Conservation (phyloP, 1,140 invertebrate species). For the Drosophila obscura region DNA sequence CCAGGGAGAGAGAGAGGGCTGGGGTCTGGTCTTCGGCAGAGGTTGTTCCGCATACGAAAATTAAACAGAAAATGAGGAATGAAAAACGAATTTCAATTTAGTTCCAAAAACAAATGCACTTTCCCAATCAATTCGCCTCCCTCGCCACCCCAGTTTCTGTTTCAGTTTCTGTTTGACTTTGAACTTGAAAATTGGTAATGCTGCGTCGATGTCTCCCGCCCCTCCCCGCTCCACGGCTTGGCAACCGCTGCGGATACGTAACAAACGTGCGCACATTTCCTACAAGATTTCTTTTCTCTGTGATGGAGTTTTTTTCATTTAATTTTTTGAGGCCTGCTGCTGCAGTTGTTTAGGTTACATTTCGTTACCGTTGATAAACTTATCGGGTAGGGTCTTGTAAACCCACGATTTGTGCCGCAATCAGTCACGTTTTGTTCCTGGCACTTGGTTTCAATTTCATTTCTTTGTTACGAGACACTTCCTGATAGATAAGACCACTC, state of each 20-base stretch:
- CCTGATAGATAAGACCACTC: too few relatives aligned
- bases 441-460: too few relatives aligned
- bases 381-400: neutral
- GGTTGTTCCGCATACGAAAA: slow-evolving; percentile 33
- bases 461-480: too few relatives aligned
- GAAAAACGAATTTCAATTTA: slow-evolving; percentile 17
- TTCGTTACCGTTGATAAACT: neutral
- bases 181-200: slow-evolving; percentile 32
- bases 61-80: neutral
- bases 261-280: neutral
- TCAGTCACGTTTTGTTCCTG: too few relatives aligned
- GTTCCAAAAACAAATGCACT: neutral
- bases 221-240: neutral
- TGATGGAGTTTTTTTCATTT: neutral
- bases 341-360: neutral
- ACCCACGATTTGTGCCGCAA: too few relatives aligned
- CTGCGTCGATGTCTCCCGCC: neutral
- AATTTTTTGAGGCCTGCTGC: neutral
- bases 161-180: slow-evolving; percentile 28
- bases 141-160: neutral
- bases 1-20: too few relatives aligned
- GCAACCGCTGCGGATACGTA: slow-evolving; percentile 32
- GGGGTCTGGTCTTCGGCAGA: neutral
- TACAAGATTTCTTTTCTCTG: neutral
- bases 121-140: neutral